These are phyloP conservation scores for Galago senegalensis DNA, from an alignment of 2,797 vertebrate genomes.

Conservation along the genomic window DNA sequence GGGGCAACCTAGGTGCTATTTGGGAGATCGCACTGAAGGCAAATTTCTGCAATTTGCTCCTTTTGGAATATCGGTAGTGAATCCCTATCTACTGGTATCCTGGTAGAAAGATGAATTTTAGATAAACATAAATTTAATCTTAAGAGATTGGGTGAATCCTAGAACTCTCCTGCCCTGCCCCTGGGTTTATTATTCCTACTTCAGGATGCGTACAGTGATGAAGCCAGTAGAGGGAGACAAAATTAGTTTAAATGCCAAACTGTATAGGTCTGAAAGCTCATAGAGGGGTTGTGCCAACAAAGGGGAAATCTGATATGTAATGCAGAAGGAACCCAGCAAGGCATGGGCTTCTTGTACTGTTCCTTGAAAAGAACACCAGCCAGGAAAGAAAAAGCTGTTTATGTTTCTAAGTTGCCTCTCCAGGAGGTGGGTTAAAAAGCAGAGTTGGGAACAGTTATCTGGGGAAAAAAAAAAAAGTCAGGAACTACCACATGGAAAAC, in stretches of 20 bases:
- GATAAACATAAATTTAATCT: not conserved
- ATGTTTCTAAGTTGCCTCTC: slow-evolving; percentile 23
- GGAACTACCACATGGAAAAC: slow-evolving; percentile 61
- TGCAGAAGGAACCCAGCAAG: slow-evolving; percentile 38
- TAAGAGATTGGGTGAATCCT: not conserved
- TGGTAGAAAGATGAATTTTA: not conserved
- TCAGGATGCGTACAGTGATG: not conserved
- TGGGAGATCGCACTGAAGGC: not conserved
- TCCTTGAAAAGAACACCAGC: slow-evolving; percentile 32
- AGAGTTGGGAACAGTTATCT: slow-evolving; percentile 60
- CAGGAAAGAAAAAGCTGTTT: slow-evolving; percentile 46
- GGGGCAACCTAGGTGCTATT: not conserved
- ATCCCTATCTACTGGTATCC: not conserved
- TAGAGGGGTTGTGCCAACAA: not conserved
- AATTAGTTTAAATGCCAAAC: not conserved
- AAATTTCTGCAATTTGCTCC: not conserved
- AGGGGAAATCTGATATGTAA: slow-evolving; percentile 30
- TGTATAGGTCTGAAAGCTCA: not conserved
- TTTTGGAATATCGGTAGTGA: not conserved
- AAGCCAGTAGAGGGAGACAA: slow-evolving; percentile 64
- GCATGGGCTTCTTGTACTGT: not conserved
- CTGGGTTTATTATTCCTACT: not conserved
- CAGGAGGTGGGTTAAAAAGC: slow-evolving; percentile 52
- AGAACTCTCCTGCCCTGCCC: not conserved
- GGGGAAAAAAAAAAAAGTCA: slow-evolving; percentile 27